These are phyloP conservation scores for Drosophila lutescens DNA, from an alignment of 2,888 invertebrate genomes.

Conservation along the genomic window DNA sequence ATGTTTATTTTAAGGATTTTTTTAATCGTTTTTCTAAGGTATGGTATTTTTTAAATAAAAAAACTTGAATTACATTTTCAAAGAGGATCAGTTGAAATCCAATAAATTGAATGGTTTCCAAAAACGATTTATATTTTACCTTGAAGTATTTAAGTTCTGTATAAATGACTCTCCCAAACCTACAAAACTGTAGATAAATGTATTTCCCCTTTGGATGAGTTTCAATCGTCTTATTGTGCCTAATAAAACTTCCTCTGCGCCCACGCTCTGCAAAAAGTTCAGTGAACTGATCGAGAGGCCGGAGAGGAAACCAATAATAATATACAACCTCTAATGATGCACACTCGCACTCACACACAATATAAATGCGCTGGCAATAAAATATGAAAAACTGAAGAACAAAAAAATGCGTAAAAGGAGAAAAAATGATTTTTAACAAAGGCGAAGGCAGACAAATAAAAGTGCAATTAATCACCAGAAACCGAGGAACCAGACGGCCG, in stretches of 20 bases:
- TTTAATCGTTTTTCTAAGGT: too few species aligned
- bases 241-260: slow-evolving; percentile 33
- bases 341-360: slow-evolving; percentile 8
- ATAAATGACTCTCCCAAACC: too few species aligned
- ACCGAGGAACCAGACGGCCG: slow-evolving; percentile 7
- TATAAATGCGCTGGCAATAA: slow-evolving; percentile 50
- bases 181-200: background rate
- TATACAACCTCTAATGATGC: slow-evolving; percentile 54
- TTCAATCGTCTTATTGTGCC: slow-evolving; percentile 21
- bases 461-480: slow-evolving; percentile 61
- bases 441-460: slow-evolving; percentile 53
- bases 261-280: slow-evolving; percentile 57
- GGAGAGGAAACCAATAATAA: slow-evolving; percentile 42
- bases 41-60: too few species aligned
- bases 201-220: slow-evolving; percentile 14
- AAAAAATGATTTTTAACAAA: slow-evolving; percentile 47
- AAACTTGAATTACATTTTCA: too few species aligned
- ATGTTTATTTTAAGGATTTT: too few species aligned
- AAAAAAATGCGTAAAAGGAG: slow-evolving; percentile 48
- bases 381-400: slow-evolving; percentile 54
- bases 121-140: too few species aligned
- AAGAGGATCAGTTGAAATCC: too few species aligned
- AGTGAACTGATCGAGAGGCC: slow-evolving; percentile 56
- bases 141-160: too few species aligned
- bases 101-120: too few species aligned